A percentile compares a stretch with the other conserved stretches of the same genome.
phyloP scores from a whole-genome alignment of 2,888 invertebrate species.

The Itoplectis maculator region DNA sequence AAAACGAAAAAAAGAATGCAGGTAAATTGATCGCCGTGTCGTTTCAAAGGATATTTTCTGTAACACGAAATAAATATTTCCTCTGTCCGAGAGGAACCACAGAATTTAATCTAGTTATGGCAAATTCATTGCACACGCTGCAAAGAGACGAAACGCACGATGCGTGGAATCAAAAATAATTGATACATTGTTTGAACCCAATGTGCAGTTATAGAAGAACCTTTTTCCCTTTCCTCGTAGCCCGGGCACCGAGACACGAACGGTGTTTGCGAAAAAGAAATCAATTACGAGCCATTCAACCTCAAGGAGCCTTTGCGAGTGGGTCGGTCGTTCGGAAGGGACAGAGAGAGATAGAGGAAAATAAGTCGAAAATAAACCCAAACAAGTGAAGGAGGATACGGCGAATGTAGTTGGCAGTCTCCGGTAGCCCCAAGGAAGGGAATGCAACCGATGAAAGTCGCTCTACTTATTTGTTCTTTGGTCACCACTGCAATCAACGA shows the following conservation, averaged over 20 bases:
- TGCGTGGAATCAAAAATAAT: too few relatives aligned
- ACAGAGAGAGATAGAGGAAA: not conserved
- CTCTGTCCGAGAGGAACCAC: too few relatives aligned
- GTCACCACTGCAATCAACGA: slow-evolving; percentile 69
- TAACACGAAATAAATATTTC: too few relatives aligned
- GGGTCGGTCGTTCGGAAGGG: not conserved
- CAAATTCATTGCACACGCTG: too few relatives aligned
- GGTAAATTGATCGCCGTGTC: too few relatives aligned
- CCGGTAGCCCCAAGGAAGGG: not conserved
- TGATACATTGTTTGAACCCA: too few relatives aligned
- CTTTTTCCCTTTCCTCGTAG: not conserved
- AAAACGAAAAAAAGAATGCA: too few relatives aligned
- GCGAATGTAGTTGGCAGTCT: not conserved
- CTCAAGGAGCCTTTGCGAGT: slow-evolving; percentile 16
- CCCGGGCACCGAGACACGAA: slow-evolving; percentile 8
- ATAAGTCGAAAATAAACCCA: not conserved
- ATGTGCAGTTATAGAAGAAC: too few relatives aligned
- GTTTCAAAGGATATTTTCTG: too few relatives aligned
- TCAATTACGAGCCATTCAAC: slow-evolving; percentile 44
- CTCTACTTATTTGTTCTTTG: slow-evolving; percentile 73
- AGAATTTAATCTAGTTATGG: too few relatives aligned
- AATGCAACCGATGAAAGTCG: slow-evolving; percentile 62
- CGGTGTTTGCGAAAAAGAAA: slow-evolving; percentile 40
- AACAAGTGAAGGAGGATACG: not conserved
- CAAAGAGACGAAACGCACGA: too few relatives aligned